Percentiles rank a stretch among this genome's conserved stretches.
These are phyloP conservation scores for Oriolus oriolus DNA, from an alignment of 2,113 vertebrate genomes.

Conservation along the genomic window DNA sequence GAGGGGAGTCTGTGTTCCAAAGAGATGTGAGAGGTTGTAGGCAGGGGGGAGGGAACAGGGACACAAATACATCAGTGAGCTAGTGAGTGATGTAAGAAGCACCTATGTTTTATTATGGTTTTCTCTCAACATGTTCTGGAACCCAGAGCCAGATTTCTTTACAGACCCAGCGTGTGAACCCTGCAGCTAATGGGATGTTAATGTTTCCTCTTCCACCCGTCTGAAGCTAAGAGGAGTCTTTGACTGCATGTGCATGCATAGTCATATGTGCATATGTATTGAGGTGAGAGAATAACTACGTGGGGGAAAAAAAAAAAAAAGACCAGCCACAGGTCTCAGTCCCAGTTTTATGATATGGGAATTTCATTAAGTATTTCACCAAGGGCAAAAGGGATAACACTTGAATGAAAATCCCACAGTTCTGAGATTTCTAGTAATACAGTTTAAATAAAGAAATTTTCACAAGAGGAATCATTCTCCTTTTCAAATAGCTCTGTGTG, in stretches of 20 bases:
- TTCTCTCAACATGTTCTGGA: slow-evolving; percentile 18
- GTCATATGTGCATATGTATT: not conserved
- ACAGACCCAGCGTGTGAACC: not conserved
- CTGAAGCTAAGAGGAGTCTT: not conserved
- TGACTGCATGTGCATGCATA: not conserved
- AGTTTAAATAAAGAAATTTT: not conserved
- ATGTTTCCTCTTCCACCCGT: not conserved
- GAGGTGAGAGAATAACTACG: not conserved
- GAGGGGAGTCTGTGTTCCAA: slow-evolving; percentile 32
- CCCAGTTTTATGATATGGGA: not conserved
- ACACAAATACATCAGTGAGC: slow-evolving; percentile 27
- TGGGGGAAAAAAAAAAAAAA: fast-evolving
- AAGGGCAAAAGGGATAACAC: not conserved
- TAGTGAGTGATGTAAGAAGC: slow-evolving; percentile 36
- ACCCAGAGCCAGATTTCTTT: slow-evolving; percentile 15
- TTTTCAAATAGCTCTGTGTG: not conserved
- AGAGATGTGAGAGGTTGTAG: slow-evolving; percentile 43
- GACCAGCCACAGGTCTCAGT: not conserved
- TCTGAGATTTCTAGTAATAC: not conserved
- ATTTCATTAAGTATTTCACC: not conserved
- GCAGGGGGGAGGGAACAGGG: not conserved
- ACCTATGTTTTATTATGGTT: slow-evolving; percentile 7
- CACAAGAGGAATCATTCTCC: not conserved
- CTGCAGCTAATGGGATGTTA: not conserved
- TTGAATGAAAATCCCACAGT: not conserved